Conservation (phyloP, 2,888 invertebrate species). For the Portevinia maculata region DNA sequence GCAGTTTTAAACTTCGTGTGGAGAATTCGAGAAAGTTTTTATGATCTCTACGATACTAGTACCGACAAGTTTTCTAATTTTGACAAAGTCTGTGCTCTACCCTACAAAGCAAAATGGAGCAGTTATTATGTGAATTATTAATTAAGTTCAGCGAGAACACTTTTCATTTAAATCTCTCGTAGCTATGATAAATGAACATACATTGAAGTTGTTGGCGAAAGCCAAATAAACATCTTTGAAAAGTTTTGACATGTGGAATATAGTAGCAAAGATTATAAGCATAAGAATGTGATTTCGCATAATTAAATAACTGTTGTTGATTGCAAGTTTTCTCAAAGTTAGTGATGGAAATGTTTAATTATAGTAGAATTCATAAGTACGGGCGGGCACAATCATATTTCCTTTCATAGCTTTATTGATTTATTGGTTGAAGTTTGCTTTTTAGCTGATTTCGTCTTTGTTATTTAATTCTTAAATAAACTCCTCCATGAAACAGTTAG, state of each 20-base stretch:
- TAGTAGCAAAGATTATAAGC: slow-evolving; percentile 3
- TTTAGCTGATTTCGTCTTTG: too few relatives aligned
- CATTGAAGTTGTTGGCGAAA: slow-evolving; percentile 29
- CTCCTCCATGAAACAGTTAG: too few relatives aligned
- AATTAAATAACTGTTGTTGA: slow-evolving; percentile 48
- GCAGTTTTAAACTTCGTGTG: background rate
- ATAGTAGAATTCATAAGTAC: too few relatives aligned
- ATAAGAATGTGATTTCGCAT: slow-evolving; percentile 39
- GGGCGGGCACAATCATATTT: too few relatives aligned
- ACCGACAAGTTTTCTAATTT: slow-evolving; percentile 37
- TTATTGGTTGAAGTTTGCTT: too few relatives aligned
- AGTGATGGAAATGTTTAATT: background rate
- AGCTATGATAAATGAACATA: slow-evolving; percentile 42
- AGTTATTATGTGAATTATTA: slow-evolving; percentile 44
- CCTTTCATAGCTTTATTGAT: too few relatives aligned
- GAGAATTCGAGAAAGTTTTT: slow-evolving; percentile 2
- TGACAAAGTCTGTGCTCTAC: background rate
- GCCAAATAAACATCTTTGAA: slow-evolving; percentile 41
- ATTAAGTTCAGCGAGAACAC: slow-evolving; percentile 30
- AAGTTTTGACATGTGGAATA: slow-evolving; percentile 26
- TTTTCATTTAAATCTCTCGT: slow-evolving; percentile 19
- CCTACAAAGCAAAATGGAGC: background rate
- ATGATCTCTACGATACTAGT: slow-evolving; percentile 15
- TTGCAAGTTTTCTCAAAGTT: slow-evolving; percentile 36
- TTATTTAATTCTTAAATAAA: too few relatives aligned